These are phyloP conservation scores for Troides oblongomaculatus DNA, from an alignment of 2,888 invertebrate species.

Conservation along the genomic window DNA sequence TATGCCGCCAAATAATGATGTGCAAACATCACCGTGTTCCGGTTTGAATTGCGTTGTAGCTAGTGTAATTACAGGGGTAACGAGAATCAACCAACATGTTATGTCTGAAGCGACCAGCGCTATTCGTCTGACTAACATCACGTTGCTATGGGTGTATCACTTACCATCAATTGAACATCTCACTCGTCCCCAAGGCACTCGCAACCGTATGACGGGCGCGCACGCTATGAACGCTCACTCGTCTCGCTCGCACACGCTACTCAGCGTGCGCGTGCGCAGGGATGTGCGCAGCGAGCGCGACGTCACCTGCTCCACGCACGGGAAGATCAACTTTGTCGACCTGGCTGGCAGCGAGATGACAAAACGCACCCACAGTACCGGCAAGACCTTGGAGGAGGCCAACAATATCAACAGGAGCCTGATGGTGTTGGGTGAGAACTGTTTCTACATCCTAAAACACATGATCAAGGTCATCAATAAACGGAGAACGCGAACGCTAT, in stretches of 20 bases:
- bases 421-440: conserved; percentile 90
- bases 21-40: too few relatives aligned
- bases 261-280: conserved; percentile 93
- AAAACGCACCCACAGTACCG: conserved; percentile 92
- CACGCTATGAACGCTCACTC: conserved; percentile 97
- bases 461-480: background rate
- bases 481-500: too few relatives aligned
- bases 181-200: conserved; percentile 82
- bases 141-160: too few relatives aligned
- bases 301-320: conserved; percentile 93
- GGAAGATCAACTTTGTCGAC: conserved; percentile 97
- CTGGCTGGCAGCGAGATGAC: conserved; percentile 98
- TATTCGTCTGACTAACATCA: too few relatives aligned
- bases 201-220: conserved; percentile 92
- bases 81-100: too few relatives aligned
- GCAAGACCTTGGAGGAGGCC: conserved; percentile 93
- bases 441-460: background rate
- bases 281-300: conserved; percentile 89
- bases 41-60: too few relatives aligned
- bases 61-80: too few relatives aligned
- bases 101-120: too few relatives aligned
- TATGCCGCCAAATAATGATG: too few relatives aligned
- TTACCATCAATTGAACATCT: too few relatives aligned
- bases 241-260: conserved; percentile 93
- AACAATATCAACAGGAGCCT: conserved; percentile 98